Evolutionary conservation across 2,888 invertebrate species (phyloP).

Genomic region (Crossocerus cetratus): DNA sequence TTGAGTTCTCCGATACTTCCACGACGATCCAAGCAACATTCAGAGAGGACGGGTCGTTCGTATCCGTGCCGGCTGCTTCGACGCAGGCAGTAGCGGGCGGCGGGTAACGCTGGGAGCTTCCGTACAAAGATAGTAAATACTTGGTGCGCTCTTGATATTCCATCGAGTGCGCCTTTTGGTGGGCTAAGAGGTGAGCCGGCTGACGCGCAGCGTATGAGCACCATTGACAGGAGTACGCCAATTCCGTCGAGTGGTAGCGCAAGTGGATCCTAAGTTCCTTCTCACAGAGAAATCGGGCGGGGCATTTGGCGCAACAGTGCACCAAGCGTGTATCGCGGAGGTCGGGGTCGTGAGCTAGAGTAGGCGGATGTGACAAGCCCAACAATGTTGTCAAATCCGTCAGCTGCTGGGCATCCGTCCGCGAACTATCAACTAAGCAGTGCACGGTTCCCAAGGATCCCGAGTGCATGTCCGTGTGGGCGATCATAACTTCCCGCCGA

Average conservation of each 20-base stretch:
- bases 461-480: slow-evolving; percentile 87
- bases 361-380: slow-evolving; percentile 61
- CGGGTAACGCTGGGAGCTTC: slow-evolving; percentile 81
- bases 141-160: slow-evolving; percentile 89
- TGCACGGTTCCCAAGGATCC: slow-evolving; percentile 85
- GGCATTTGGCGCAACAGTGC: slow-evolving; percentile 89
- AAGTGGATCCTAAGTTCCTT: slow-evolving; percentile 86
- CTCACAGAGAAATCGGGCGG: slow-evolving; percentile 88
- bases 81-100: slow-evolving; percentile 80
- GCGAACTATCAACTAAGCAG: slow-evolving; percentile 82
- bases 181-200: slow-evolving; percentile 83
- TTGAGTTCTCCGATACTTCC: slow-evolving; percentile 48
- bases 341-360: slow-evolving; percentile 68
- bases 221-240: slow-evolving; percentile 84
- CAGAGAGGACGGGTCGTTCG: slow-evolving; percentile 21
- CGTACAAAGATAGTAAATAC: slow-evolving; percentile 82
- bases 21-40: slow-evolving; percentile 72
- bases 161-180: slow-evolving; percentile 85
- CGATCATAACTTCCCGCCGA: slow-evolving; percentile 83
- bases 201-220: slow-evolving; percentile 88
- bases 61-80: slow-evolving; percentile 57
- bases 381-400: slow-evolving; percentile 67
- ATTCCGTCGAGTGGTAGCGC: slow-evolving; percentile 82
- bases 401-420: slow-evolving; percentile 78
- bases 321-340: slow-evolving; percentile 74